Evolutionary conservation across 2,888 invertebrate genomes (phyloP).

Genomic region (Habroteleia sp.): DNA sequence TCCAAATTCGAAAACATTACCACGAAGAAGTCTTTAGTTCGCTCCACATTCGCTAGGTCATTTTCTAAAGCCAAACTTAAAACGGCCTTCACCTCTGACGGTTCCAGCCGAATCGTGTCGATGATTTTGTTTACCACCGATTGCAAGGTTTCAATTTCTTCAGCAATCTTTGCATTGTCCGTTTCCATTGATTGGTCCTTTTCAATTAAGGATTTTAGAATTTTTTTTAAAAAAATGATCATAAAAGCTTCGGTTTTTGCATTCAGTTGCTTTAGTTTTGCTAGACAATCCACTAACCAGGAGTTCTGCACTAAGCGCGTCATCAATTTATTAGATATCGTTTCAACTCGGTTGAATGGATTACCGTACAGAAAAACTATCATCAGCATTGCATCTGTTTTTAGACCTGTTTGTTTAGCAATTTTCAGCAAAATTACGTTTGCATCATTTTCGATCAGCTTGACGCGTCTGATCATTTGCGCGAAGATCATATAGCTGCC

Average conservation of each 20-base stretch:
- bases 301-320: constrained; percentile 81
- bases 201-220: constrained; percentile 82
- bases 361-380: constrained; percentile 87
- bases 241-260: constrained; percentile 84
- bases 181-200: constrained; percentile 67
- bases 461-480: constrained; percentile 85
- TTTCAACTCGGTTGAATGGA: constrained; percentile 82
- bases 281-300: constrained; percentile 82
- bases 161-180: neutral
- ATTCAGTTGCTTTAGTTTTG: constrained; percentile 83
- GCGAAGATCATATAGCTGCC: constrained; percentile 88
- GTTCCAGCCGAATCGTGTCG: constrained; percentile 84
- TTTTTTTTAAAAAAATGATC: constrained; percentile 82
- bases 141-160: neutral
- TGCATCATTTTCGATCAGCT: constrained; percentile 83
- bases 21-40: constrained; percentile 67
- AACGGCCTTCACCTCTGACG: constrained; percentile 78
- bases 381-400: constrained; percentile 85
- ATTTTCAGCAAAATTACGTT: constrained; percentile 84
- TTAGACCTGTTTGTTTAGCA: constrained; percentile 82
- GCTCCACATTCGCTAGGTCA: constrained; percentile 15
- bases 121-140: constrained; percentile 84
- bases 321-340: constrained; percentile 83
- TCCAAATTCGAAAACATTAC: constrained; percentile 82
- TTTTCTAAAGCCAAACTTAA: constrained; percentile 18